A percentile compares a stretch with the other conserved stretches of the same genome.
Conservation (phyloP, 2,113 vertebrate genomes). For the Ochotona curzoniae region DNA sequence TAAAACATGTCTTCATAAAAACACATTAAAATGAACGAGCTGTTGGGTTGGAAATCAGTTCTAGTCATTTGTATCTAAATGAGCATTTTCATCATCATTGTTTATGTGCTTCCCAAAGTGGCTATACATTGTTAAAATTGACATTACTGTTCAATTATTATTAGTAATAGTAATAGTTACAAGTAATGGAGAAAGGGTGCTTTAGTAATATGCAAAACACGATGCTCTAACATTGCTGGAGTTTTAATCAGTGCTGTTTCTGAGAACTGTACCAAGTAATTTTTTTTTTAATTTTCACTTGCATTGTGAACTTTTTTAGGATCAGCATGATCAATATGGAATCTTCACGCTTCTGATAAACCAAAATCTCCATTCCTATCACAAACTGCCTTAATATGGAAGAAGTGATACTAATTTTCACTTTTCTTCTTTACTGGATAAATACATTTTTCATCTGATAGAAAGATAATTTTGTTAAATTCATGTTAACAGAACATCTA, state of each 20-base stretch:
- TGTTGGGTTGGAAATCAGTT: not conserved
- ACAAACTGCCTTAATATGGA: not conserved
- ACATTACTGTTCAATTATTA: not conserved
- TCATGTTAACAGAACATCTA: not conserved
- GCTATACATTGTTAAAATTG: not conserved
- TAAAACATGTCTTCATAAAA: not conserved
- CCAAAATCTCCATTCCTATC: not conserved
- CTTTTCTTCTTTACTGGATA: not conserved
- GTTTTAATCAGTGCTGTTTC: not conserved
- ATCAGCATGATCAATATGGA: not conserved
- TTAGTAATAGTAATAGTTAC: not conserved
- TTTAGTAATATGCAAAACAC: not conserved
- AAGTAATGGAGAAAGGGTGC: not conserved
- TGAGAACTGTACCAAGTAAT: not conserved
- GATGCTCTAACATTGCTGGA: not conserved
- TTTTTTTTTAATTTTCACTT: conserved; percentile 12
- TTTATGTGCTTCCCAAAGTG: not conserved
- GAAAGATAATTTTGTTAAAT: not conserved
- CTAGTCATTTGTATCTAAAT: not conserved
- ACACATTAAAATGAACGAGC: not conserved
- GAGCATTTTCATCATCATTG: not conserved
- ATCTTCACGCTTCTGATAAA: not conserved
- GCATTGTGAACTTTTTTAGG: not conserved
- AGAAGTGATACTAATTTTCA: conserved; percentile 19
- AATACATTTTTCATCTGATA: not conserved